Evolutionary conservation across 2,797 vertebrate genomes (phyloP).

Genomic region (Enteromius afrohamiltoni): DNA sequence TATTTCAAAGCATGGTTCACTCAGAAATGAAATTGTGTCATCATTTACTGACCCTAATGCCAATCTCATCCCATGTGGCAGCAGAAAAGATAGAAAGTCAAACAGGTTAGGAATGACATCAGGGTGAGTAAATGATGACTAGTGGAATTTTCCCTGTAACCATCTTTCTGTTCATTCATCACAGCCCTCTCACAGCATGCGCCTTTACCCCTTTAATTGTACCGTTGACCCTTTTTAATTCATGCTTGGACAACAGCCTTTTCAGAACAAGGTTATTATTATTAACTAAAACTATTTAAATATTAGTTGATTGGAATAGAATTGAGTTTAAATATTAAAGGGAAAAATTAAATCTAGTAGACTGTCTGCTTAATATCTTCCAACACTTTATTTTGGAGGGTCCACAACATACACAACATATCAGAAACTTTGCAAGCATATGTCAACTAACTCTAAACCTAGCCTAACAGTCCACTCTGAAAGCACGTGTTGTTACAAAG

Average conservation of each 20-base stretch:
- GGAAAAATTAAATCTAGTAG: not conserved
- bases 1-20: not conserved
- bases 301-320: too few relatives aligned
- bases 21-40: not conserved
- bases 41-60: constrained; percentile 4
- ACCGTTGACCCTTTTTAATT: not conserved
- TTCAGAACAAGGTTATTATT: not conserved
- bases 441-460: too few relatives aligned
- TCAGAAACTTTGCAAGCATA: too few relatives aligned
- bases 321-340: not conserved
- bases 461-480: too few relatives aligned
- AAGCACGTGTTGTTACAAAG: too few relatives aligned
- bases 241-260: not conserved
- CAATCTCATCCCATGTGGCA: not conserved
- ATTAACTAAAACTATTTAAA: not conserved
- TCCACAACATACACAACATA: too few relatives aligned
- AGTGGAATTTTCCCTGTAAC: constrained; percentile 8
- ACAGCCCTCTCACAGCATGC: not conserved
- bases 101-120: not conserved
- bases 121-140: constrained; percentile 28
- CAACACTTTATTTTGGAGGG: too few relatives aligned
- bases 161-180: constrained; percentile 24
- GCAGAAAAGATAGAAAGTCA: not conserved
- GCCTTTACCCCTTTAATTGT: constrained; percentile 1
- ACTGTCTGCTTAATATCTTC: too few relatives aligned